Conservation (phyloP, 2,888 invertebrate species). For the Opisthograptis luteolata region DNA sequence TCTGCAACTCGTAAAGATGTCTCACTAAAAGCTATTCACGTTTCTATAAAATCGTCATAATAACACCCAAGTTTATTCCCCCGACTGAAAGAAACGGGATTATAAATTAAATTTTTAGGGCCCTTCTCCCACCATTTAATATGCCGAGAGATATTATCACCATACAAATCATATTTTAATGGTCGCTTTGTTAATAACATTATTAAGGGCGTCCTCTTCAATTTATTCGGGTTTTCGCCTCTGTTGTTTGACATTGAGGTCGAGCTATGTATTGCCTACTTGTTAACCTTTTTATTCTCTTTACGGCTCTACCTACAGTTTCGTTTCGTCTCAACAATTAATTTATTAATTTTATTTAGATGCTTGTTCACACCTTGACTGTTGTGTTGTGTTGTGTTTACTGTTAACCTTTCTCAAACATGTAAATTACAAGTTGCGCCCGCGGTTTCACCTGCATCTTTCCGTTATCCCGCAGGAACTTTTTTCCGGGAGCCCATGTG, state of each 20-base stretch:
- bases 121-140: constrained; percentile 15
- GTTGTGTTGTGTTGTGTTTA: too few species aligned
- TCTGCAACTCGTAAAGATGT: constrained; percentile 13
- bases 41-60: constrained; percentile 23
- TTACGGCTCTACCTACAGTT: neutral
- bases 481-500: too few species aligned
- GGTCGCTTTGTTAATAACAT: constrained; percentile 5
- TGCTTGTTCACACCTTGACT: too few species aligned
- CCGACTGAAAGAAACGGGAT: constrained; percentile 18
- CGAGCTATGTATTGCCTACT: too few species aligned
- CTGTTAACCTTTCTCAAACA: too few species aligned
- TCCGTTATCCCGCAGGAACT: too few species aligned
- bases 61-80: constrained; percentile 15
- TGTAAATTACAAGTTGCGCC: too few species aligned
- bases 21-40: constrained; percentile 19
- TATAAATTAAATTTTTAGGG: constrained; percentile 23
- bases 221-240: neutral
- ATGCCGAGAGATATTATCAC: constrained; percentile 18
- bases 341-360: too few species aligned
- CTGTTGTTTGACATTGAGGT: neutral
- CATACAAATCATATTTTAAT: constrained; percentile 29
- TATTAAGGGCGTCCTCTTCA: constrained; percentile 6
- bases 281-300: neutral
- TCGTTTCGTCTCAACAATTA: neutral
- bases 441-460: too few species aligned